These are phyloP conservation scores for Platyscapa corneri DNA, from an alignment of 1,140 invertebrate genomes.

Conservation along the genomic window DNA sequence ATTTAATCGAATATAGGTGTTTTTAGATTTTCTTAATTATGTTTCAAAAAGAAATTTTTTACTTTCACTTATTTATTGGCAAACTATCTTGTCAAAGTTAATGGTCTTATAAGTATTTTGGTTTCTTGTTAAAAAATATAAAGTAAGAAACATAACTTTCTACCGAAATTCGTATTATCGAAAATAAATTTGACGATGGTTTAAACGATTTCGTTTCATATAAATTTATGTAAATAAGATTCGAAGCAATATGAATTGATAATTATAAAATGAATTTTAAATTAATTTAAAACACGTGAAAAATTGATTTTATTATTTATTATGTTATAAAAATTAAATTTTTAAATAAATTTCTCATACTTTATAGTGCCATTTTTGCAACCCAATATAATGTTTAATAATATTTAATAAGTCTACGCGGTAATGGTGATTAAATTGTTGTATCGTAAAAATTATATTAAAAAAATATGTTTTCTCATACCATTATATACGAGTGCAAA, in stretches of 20 bases:
- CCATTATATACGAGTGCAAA: background rate
- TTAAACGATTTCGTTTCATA: background rate
- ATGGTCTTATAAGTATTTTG: conserved; percentile 2
- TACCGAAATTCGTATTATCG: background rate
- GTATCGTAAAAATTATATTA: background rate
- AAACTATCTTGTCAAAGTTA: conserved; percentile 11
- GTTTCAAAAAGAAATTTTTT: conserved; percentile 22
- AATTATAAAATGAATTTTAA: background rate
- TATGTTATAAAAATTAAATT: background rate
- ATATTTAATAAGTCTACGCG: background rate
- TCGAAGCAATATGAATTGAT: background rate
- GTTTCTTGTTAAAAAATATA: background rate
- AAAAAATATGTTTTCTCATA: background rate
- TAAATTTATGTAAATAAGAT: background rate
- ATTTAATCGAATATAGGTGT: background rate
- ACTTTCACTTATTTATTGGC: conserved; percentile 33
- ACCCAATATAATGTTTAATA: background rate
- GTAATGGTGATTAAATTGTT: background rate
- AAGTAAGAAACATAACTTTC: background rate
- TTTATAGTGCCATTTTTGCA: background rate
- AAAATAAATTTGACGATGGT: background rate
- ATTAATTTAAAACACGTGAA: background rate
- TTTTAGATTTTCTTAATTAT: background rate
- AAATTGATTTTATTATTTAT: background rate
- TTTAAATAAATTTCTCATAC: no score